phyloP scores from a whole-genome alignment of 2,888 invertebrate genomes.

The Amblyteles armatorius region DNA sequence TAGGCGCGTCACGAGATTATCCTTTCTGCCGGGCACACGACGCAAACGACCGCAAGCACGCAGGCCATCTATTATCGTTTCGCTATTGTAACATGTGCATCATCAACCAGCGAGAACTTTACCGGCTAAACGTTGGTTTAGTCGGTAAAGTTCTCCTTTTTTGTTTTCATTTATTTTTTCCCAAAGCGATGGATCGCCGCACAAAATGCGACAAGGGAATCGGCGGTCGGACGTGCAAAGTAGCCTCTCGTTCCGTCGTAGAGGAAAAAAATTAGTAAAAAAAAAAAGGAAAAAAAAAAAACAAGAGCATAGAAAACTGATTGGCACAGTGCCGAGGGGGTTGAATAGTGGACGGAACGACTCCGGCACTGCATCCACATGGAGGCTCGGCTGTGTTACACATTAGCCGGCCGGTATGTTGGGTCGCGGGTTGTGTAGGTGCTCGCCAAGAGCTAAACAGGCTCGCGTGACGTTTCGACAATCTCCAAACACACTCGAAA shows the following conservation, averaged over 20 bases:
- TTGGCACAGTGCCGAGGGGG: constrained; percentile 49
- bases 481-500: constrained; percentile 73
- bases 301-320: constrained; percentile 34
- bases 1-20: constrained; percentile 49
- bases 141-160: constrained; percentile 21
- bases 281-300: constrained; percentile 15
- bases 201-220: constrained; percentile 10
- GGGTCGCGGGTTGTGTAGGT: constrained; percentile 43
- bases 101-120: constrained; percentile 10
- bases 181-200: neutral
- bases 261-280: neutral
- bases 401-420: constrained; percentile 20
- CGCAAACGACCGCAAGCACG: constrained; percentile 58
- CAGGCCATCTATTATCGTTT: constrained; percentile 58
- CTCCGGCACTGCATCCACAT: constrained; percentile 23
- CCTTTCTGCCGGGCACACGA: constrained; percentile 58
- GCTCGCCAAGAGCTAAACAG: constrained; percentile 74
- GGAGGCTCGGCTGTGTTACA: constrained; percentile 6
- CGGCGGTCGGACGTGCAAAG: constrained; percentile 25
- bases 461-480: constrained; percentile 76
- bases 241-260: neutral
- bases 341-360: constrained; percentile 39
- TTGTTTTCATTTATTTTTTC: neutral
- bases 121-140: neutral
- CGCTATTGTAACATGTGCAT: constrained; percentile 35